phyloP scores from a whole-genome alignment of 2,113 vertebrate species.

The Accipiter cooperii region DNA sequence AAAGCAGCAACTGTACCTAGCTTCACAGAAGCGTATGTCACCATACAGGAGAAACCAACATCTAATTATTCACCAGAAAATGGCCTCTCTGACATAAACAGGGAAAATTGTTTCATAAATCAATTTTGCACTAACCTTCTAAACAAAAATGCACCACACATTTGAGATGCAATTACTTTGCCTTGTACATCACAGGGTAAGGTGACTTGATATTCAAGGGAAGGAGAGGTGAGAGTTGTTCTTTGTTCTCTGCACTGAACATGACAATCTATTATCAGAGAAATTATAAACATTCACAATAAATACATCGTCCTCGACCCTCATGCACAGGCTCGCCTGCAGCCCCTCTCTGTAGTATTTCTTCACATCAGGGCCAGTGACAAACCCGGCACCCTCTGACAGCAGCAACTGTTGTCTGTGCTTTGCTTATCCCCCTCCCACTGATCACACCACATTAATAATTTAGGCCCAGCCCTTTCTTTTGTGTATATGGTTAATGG shows the following conservation, averaged over 20 bases:
- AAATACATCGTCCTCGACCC: neutral
- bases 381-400: neutral
- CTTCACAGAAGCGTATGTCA: neutral
- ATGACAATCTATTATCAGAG: slow-evolving; percentile 34
- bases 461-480: neutral
- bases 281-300: slow-evolving; percentile 42
- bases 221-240: slow-evolving; percentile 25
- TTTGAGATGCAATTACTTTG: slow-evolving; percentile 55
- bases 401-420: neutral
- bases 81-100: slow-evolving; percentile 54
- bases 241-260: slow-evolving; percentile 19
- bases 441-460: neutral
- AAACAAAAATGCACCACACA: slow-evolving; percentile 43
- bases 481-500: neutral
- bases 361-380: neutral
- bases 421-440: neutral
- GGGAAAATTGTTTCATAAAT: slow-evolving; percentile 66
- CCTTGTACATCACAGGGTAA: slow-evolving; percentile 37
- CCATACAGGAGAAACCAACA: neutral
- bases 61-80: slow-evolving; percentile 62
- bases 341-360: neutral
- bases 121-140: slow-evolving; percentile 57
- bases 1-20: neutral
- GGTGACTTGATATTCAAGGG: slow-evolving; percentile 26
- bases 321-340: neutral